Evolutionary conservation across 2,888 invertebrate species (phyloP).

Genomic region (Volucella inflata): DNA sequence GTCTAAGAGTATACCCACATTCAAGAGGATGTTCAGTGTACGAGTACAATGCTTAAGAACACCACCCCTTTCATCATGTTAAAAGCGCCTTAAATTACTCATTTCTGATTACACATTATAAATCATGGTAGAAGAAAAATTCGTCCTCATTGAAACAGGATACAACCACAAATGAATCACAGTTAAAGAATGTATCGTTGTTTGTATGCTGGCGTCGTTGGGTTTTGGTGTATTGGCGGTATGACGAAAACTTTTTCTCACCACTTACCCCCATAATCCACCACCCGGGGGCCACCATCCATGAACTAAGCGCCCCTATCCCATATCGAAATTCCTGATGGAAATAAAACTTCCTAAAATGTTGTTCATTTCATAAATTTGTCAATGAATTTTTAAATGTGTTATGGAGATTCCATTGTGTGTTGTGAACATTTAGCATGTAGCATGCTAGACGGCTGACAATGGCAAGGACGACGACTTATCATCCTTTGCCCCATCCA

Average conservation of each 20-base stretch:
- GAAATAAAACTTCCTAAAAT: slow-evolving; percentile 50
- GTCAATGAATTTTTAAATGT: slow-evolving; percentile 59
- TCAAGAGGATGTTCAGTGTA: too few relatives aligned
- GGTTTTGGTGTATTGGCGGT: not conserved
- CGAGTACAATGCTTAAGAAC: too few relatives aligned
- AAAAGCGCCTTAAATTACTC: slow-evolving; percentile 49
- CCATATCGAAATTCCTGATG: not conserved
- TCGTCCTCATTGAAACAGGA: slow-evolving; percentile 53
- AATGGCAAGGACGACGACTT: not conserved
- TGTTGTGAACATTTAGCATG: slow-evolving; percentile 1
- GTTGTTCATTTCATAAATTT: slow-evolving; percentile 59
- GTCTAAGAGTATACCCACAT: too few relatives aligned
- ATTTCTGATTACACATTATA: slow-evolving; percentile 62
- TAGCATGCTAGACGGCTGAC: slow-evolving; percentile 27
- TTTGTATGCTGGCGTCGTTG: slow-evolving; percentile 19
- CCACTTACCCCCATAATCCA: not conserved
- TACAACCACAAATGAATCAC: slow-evolving; percentile 65
- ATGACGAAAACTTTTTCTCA: slow-evolving; percentile 35
- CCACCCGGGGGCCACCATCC: not conserved
- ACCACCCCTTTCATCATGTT: slow-evolving; percentile 18
- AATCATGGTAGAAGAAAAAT: slow-evolving; percentile 48
- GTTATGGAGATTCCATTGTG: slow-evolving; percentile 64
- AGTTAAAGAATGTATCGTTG: slow-evolving; percentile 61
- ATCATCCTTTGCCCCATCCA: too few relatives aligned
- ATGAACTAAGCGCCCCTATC: not conserved